phyloP scores from a whole-genome alignment of 2,113 vertebrate species.

The Erythrolamprus reginae region DNA sequence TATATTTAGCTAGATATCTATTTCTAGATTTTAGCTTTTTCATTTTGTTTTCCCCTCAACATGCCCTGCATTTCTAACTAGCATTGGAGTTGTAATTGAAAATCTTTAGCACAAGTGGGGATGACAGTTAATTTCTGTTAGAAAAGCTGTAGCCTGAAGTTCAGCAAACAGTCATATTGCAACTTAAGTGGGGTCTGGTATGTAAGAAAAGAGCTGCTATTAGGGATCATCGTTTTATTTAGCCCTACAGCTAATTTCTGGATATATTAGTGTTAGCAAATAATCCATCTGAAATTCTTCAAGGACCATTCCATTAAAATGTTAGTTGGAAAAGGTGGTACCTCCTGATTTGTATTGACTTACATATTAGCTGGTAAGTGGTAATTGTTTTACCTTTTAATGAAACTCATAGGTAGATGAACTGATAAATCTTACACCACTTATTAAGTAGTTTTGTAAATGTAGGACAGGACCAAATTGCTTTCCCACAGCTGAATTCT shows the following conservation, averaged over 20 bases:
- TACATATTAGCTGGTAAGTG: background rate
- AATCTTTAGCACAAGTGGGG: background rate
- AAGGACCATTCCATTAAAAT: background rate
- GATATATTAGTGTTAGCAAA: background rate
- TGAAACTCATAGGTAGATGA: background rate
- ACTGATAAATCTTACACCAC: background rate
- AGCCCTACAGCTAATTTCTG: background rate
- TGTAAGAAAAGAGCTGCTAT: background rate
- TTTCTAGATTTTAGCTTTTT: background rate
- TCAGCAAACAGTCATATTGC: background rate
- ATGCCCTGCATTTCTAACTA: background rate
- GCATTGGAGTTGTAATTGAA: background rate
- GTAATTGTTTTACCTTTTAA: background rate
- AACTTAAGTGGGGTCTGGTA: background rate
- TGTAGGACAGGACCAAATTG: background rate
- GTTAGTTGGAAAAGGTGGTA: background rate
- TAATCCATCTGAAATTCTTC: background rate
- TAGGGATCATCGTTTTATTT: background rate
- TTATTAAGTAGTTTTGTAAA: background rate
- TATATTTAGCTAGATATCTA: background rate
- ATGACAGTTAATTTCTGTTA: background rate
- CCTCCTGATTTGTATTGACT: background rate
- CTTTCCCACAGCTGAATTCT: background rate
- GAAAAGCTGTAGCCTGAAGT: background rate
- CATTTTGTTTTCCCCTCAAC: background rate